These are phyloP conservation scores for Ginglymostoma cirratum DNA, from an alignment of 2,113 vertebrate species.

Conservation along the genomic window DNA sequence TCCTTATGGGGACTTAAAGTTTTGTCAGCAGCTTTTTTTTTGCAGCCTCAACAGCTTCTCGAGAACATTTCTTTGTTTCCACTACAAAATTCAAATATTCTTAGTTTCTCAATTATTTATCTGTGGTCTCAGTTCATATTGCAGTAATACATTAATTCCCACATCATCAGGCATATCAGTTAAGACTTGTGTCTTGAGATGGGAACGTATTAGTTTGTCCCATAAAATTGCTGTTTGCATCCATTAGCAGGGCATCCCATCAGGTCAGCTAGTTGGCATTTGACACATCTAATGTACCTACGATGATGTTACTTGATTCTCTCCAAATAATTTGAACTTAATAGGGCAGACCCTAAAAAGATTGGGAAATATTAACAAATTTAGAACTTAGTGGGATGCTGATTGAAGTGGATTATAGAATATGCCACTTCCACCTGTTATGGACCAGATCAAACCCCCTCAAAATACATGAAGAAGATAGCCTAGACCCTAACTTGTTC, in stretches of 20 bases:
- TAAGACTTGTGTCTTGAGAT: not conserved
- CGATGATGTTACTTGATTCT: not conserved
- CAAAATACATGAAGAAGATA: too few relatives aligned
- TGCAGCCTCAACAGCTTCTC: not conserved
- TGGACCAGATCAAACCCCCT: too few relatives aligned
- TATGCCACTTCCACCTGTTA: not conserved
- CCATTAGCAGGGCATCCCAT: not conserved
- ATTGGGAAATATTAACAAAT: not conserved
- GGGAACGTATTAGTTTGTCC: not conserved
- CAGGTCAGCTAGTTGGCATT: not conserved
- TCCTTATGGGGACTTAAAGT: not conserved
- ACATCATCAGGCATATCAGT: not conserved
- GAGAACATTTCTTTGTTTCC: not conserved
- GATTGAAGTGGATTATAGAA: not conserved
- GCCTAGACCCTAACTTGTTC: too few relatives aligned
- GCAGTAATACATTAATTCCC: not conserved
- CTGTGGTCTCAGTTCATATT: not conserved
- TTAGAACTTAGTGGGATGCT: not conserved
- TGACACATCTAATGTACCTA: not conserved
- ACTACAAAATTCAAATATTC: not conserved
- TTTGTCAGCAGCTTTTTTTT: constrained; percentile 3
- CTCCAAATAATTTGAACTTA: not conserved
- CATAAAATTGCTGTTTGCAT: not conserved
- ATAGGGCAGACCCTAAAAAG: not conserved
- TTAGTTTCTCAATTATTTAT: not conserved